Conservation (phyloP, 2,113 vertebrate species). For the Halcyon malimbica region DNA sequence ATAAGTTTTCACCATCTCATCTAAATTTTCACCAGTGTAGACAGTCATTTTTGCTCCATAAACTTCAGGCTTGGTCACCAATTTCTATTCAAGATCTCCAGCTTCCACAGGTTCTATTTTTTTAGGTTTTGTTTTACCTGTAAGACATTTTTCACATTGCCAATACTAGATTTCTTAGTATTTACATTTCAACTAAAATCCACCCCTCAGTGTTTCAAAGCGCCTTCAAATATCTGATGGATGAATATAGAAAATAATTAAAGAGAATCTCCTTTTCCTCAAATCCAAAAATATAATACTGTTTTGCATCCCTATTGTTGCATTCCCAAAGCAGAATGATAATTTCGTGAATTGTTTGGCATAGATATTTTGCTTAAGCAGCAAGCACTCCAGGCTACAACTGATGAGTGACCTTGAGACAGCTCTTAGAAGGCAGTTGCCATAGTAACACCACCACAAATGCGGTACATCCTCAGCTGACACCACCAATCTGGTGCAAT, state of each 20-base stretch:
- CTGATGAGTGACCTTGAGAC: conserved; percentile 81
- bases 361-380: conserved; percentile 73
- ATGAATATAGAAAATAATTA: neutral
- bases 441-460: conserved; percentile 80
- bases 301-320: neutral
- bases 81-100: neutral
- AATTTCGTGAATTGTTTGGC: conserved; percentile 37
- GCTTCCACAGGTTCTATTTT: neutral
- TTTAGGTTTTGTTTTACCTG: neutral
- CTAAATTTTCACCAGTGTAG: neutral
- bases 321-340: conserved; percentile 2
- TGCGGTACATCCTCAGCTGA: conserved; percentile 73
- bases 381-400: conserved; percentile 71
- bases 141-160: neutral
- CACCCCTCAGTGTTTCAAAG: neutral
- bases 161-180: neutral
- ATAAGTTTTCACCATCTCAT: neutral
- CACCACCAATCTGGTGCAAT: conserved; percentile 66
- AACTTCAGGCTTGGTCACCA: neutral
- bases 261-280: neutral
- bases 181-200: neutral
- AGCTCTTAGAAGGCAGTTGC: conserved; percentile 75
- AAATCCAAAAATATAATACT: neutral
- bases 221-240: neutral
- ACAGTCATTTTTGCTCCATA: neutral